phyloP scores from a whole-genome alignment of 2,888 invertebrate species.

The Melipona beecheii region DNA sequence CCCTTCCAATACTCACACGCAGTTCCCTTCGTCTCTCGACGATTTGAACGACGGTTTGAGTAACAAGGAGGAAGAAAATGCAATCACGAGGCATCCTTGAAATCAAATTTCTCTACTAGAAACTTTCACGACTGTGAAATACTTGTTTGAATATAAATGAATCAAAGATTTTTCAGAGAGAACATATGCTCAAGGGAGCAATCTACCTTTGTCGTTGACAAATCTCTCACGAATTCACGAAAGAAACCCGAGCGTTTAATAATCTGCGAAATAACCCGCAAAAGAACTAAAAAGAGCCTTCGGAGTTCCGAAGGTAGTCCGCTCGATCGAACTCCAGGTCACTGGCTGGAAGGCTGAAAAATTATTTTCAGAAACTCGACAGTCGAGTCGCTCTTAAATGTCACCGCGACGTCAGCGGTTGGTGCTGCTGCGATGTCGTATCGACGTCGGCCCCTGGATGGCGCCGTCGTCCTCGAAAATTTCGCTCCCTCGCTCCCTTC shows the following conservation, averaged over 20 bases:
- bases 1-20: constrained; percentile 4
- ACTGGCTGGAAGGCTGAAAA: not conserved
- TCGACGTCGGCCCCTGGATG: not conserved
- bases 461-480: constrained; percentile 21
- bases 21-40: constrained; percentile 6
- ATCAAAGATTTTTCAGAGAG: not conserved
- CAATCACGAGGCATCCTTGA: constrained; percentile 24
- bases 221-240: not conserved
- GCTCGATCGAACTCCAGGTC: not conserved
- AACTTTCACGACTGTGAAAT: not conserved
- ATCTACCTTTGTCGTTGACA: fast-evolving
- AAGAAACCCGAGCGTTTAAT: not conserved
- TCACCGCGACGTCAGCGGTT: constrained; percentile 5
- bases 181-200: too few relatives aligned
- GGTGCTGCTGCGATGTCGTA: not conserved
- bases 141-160: not conserved
- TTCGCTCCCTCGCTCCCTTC: constrained; percentile 3
- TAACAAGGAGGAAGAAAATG: constrained; percentile 36
- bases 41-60: not conserved
- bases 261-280: not conserved
- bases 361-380: constrained; percentile 3
- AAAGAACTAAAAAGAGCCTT: not conserved
- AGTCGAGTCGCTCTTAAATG: constrained; percentile 20
- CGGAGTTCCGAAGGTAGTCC: not conserved
- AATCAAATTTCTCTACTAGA: not conserved